Conservation (phyloP, 2,797 vertebrate species). For the Labeo calbasu region DNA sequence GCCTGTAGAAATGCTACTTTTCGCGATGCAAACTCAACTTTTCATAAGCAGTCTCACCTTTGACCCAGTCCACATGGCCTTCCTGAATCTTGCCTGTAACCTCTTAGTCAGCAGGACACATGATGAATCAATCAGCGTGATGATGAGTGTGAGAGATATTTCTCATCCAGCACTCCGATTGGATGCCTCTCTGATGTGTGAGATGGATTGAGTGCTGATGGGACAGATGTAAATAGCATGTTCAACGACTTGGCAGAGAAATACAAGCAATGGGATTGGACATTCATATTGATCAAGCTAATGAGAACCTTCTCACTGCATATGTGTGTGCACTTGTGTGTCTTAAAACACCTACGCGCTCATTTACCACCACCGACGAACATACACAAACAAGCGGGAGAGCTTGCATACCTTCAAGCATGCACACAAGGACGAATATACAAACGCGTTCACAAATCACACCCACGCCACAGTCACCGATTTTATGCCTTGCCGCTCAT, state of each 20-base stretch:
- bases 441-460: conserved; percentile 55
- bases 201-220: conserved; percentile 51
- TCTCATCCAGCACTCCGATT: conserved; percentile 44
- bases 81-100: conserved; percentile 51
- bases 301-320: conserved; percentile 40
- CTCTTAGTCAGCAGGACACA: conserved; percentile 52
- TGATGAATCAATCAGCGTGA: conserved; percentile 16
- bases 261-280: conserved; percentile 41
- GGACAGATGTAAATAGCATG: conserved; percentile 48
- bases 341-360: conserved; percentile 43
- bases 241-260: conserved; percentile 28
- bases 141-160: conserved; percentile 60
- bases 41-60: conserved; percentile 74
- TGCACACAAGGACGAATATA: conserved; percentile 45
- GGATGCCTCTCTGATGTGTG: conserved; percentile 1
- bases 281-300: conserved; percentile 45
- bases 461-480: conserved; percentile 37
- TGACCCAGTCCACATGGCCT: conserved; percentile 60
- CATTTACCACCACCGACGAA: conserved; percentile 45
- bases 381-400: conserved; percentile 50
- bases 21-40: conserved; percentile 52
- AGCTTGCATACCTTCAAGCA: conserved; percentile 44
- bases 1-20: conserved; percentile 61
- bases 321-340: conserved; percentile 4
- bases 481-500: conserved; percentile 26